Base-by-base conservation (phyloP, 2,797 vertebrate species). In the Microcaecilia unicolor region DNA sequence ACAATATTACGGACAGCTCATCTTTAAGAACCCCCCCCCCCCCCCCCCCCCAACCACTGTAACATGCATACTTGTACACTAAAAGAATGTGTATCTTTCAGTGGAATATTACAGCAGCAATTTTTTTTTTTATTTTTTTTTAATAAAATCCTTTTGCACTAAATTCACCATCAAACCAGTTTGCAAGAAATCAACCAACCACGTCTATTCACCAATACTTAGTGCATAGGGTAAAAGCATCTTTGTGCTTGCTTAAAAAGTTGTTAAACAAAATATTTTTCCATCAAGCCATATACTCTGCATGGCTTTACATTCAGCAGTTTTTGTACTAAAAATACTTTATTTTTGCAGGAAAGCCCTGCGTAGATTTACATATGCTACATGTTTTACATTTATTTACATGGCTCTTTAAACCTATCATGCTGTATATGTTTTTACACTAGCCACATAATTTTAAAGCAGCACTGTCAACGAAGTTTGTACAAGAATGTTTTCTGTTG, bases 291-390 rank as follows among this genome's bases (percentile, higher is more conserved):
- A 88, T 31, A 64, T 71, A 58, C 53, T 78, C 67, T 57, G 64
- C 76, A 73, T 67, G 80, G 86, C 80, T 84, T 86, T 90, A 93
- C 86, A 95, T 93, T 97, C 87, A 92, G 81, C 89, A 88, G 63
- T 70, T 93, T n/a, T 87, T 74, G 85, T 96, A 95, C 86, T 93
- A 97, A 97, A 92, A 96, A 98, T 84, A 92, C 73, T 81, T 84
- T 89, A 80, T 72, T 55, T 86, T 53, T 64, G 78, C 88, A 92
- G 85, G 84, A 82, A 82, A 76, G 46, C 67, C 85, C 86, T 86
- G 87, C 81, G 58, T 51, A 67, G 85, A 85, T 95, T 68, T 81
- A 98, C 89, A 96, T 97, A 97, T 97, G 80, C 91, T 96, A 96
- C 91, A 98, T 81, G 80, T 85, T 76, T 79, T 89, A 97, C 90